Conservation (phyloP, 2,888 invertebrate genomes). For the Stenodera caucasica region DNA sequence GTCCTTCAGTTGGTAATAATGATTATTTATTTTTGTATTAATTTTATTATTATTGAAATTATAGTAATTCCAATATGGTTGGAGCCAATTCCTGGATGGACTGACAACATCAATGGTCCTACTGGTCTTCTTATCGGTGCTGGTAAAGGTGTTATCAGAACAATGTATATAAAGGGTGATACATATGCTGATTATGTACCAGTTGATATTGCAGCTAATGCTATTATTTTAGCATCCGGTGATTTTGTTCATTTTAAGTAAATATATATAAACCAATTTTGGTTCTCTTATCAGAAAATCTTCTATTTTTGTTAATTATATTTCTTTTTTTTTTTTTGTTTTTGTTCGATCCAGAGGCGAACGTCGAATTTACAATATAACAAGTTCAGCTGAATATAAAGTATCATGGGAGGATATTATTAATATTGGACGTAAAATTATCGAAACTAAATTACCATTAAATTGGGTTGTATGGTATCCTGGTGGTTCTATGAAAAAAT, state of each 20-base stretch:
- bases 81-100: slow-evolving; percentile 86
- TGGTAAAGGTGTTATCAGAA: slow-evolving; percentile 86
- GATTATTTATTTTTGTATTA: slow-evolving; percentile 3
- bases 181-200: slow-evolving; percentile 80
- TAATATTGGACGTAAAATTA: slow-evolving; percentile 74
- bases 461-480: slow-evolving; percentile 84
- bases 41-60: slow-evolving; percentile 22
- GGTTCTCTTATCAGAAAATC: no score
- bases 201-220: slow-evolving; percentile 80
- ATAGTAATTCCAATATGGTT: slow-evolving; percentile 83
- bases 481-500: slow-evolving; percentile 84
- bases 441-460: slow-evolving; percentile 78
- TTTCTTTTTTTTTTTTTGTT: slow-evolving; percentile 11
- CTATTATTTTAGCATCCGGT: slow-evolving; percentile 55
- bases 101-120: slow-evolving; percentile 93
- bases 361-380: slow-evolving; percentile 70
- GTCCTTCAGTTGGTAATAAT: slow-evolving; percentile 79
- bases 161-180: slow-evolving; percentile 80
- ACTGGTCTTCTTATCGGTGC: slow-evolving; percentile 80
- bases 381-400: slow-evolving; percentile 78
- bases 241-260: slow-evolving; percentile 65
- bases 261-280: no score
- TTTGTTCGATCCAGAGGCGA: background rate
- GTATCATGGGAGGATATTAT: slow-evolving; percentile 90
- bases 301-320: no score